Percentiles rank a stretch among this genome's conserved stretches.
These are phyloP conservation scores for Pogoniulus pusillus DNA, from an alignment of 2,797 vertebrate genomes.

Conservation along the genomic window DNA sequence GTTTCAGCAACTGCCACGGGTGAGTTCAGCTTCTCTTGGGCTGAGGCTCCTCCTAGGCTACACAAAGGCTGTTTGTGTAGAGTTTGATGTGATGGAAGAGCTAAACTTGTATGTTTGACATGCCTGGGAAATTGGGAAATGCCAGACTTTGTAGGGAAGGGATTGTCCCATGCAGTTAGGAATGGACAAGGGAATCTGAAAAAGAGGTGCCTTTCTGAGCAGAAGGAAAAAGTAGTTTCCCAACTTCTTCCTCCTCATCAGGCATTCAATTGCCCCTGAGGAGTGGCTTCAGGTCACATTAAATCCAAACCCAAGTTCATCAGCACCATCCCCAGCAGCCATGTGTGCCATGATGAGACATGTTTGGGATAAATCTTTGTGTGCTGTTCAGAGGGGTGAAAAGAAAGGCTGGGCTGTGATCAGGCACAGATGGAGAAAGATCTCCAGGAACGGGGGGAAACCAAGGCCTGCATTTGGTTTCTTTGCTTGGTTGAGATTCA, in stretches of 20 bases:
- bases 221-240: background rate
- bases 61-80: slow-evolving; percentile 6
- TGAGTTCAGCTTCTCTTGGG: background rate
- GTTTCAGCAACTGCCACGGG: background rate
- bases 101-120: background rate
- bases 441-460: background rate
- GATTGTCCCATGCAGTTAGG: background rate
- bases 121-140: background rate
- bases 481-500: slow-evolving; percentile 9
- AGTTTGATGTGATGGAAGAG: background rate
- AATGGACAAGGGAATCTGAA: background rate
- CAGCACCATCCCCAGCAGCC: background rate
- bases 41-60: background rate
- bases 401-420: background rate
- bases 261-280: background rate
- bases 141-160: background rate
- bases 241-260: background rate
- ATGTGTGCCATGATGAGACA: background rate
- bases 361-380: background rate
- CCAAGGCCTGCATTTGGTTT: slow-evolving; percentile 20
- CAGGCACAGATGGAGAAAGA: slow-evolving; percentile 2
- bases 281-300: background rate
- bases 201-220: background rate
- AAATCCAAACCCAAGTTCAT: background rate
- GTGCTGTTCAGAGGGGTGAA: background rate